These are phyloP conservation scores for Tenualosa ilisha DNA, from an alignment of 2,797 vertebrate species.

Conservation along the genomic window DNA sequence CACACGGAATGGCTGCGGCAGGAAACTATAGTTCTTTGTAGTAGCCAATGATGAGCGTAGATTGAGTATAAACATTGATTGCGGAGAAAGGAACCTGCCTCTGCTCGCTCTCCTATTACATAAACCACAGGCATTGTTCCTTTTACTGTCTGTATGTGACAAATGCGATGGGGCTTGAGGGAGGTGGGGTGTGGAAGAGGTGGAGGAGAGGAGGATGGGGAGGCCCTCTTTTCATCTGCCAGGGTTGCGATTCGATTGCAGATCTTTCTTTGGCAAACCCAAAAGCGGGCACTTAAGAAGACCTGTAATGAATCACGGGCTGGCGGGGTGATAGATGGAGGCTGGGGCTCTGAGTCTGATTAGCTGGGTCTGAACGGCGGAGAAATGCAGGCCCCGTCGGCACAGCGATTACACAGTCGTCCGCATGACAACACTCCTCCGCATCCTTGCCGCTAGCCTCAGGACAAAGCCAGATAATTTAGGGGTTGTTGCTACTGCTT, in stretches of 20 bases:
- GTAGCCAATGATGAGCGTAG: slow-evolving; percentile 29
- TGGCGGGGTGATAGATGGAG: slow-evolving; percentile 60
- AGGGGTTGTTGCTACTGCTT: slow-evolving; percentile 37
- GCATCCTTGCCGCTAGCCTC: slow-evolving; percentile 38
- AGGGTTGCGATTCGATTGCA: slow-evolving; percentile 38
- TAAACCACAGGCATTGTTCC: slow-evolving; percentile 41
- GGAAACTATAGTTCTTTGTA: slow-evolving; percentile 28
- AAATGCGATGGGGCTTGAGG: slow-evolving; percentile 35
- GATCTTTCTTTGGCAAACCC: slow-evolving; percentile 16
- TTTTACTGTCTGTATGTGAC: slow-evolving; percentile 43
- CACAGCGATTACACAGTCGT: slow-evolving; percentile 56
- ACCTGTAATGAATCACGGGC: slow-evolving; percentile 43
- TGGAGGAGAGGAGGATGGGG: not conserved
- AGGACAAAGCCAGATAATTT: slow-evolving; percentile 57
- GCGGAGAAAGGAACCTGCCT: slow-evolving; percentile 23
- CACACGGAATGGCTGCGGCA: not conserved
- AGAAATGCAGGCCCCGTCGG: slow-evolving; percentile 67
- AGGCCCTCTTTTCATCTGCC: slow-evolving; percentile 37
- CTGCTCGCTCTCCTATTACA: slow-evolving; percentile 31
- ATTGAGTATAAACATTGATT: slow-evolving; percentile 44
- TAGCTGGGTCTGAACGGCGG: slow-evolving; percentile 64
- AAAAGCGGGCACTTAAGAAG: slow-evolving; percentile 36
- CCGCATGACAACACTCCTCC: slow-evolving; percentile 59
- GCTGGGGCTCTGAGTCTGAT: slow-evolving; percentile 62
- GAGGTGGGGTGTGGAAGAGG: not conserved